Base-by-base conservation (phyloP, 1,140 invertebrate species). In the Daktulosphaira vitifoliae region DNA sequence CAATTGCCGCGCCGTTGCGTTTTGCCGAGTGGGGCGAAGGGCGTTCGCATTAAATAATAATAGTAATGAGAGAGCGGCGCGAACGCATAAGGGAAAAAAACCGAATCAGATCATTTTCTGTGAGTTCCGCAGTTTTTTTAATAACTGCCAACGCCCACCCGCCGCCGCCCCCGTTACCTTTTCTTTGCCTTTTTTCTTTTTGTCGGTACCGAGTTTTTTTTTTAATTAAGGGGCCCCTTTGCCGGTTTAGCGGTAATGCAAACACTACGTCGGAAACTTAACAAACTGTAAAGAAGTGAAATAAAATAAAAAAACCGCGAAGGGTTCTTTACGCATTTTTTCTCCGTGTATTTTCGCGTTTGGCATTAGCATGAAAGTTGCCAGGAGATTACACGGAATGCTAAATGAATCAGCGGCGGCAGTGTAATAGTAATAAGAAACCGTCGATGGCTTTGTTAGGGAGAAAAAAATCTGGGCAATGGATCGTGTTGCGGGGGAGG, bases 151-250 rank as follows among this genome's bases (percentile, higher is more conserved):
- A 23, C 54, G 42, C 29, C 38, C 23, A 38, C 56, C 37, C 54
- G 42, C 29, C 38, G 42, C 56, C 56, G 44, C 42, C 42, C n/a
- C 39, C 54, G 54, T 38, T 38, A 59, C 56, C 42, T 62, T 33
- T 48, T 11, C 25, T 62, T 62, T 62, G 42, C 42, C 18, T 48
- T 46, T 46, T 38, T 38, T 53, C 29, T 56, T 56, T 54, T 33
- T 33, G 29, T 33, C 29, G 29, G 29, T n/a, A n/a, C n/a, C n/a
- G n/a, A n/a, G n/a, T 33, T 33, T 52, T 52, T 56, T 56, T 56
- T 56, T 62, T 62, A 62, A 62, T 62, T 62, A 62, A 62, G 56
- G 56, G 44, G 56, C 42, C 53, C 56, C 23, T 62, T 51, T 29
- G n/a, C 22, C 16, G 54, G 23, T 26, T 33, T 6, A 22, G 39